These are phyloP conservation scores for Mythimna loreyi DNA, from an alignment of 2,888 invertebrate species.

Conservation along the genomic window DNA sequence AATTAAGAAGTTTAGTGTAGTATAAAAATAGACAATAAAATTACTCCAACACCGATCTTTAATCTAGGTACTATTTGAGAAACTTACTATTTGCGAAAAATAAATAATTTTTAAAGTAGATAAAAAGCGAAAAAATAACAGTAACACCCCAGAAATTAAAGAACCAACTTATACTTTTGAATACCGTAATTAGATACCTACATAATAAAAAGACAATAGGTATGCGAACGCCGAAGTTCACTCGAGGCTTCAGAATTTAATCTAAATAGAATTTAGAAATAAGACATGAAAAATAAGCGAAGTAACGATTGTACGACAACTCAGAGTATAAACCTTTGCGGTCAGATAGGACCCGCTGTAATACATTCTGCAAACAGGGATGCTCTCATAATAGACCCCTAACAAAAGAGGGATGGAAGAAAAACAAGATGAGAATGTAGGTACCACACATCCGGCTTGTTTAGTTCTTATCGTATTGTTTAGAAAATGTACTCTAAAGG, in stretches of 20 bases:
- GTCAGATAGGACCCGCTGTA: slow-evolving; percentile 67
- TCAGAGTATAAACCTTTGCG: slow-evolving; percentile 72
- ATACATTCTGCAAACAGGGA: slow-evolving; percentile 75
- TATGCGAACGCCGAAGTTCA: too few relatives aligned
- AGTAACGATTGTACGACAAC: slow-evolving; percentile 48
- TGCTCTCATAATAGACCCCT: slow-evolving; percentile 74
- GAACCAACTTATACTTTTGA: too few relatives aligned
- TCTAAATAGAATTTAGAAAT: slow-evolving; percentile 47
- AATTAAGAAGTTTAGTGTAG: too few relatives aligned
- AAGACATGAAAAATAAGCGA: slow-evolving; percentile 46
- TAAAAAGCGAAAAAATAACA: neutral
- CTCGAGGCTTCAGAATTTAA: too few relatives aligned
- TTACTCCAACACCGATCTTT: too few relatives aligned
- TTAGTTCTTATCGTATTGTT: slow-evolving; percentile 52
- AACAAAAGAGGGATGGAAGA: slow-evolving; percentile 72
- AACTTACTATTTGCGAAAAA: too few relatives aligned
- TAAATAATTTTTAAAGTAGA: neutral
- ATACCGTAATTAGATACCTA: too few relatives aligned
- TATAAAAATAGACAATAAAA: too few relatives aligned
- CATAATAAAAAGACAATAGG: too few relatives aligned
- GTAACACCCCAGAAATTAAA: neutral
- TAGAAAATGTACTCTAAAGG: slow-evolving; percentile 31
- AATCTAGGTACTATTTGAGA: neutral
- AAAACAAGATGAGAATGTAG: slow-evolving; percentile 68
- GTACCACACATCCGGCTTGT: slow-evolving; percentile 57